These are phyloP conservation scores for Lipotes vexillifer DNA, from an alignment of 2,113 vertebrate genomes.

Conservation along the genomic window DNA sequence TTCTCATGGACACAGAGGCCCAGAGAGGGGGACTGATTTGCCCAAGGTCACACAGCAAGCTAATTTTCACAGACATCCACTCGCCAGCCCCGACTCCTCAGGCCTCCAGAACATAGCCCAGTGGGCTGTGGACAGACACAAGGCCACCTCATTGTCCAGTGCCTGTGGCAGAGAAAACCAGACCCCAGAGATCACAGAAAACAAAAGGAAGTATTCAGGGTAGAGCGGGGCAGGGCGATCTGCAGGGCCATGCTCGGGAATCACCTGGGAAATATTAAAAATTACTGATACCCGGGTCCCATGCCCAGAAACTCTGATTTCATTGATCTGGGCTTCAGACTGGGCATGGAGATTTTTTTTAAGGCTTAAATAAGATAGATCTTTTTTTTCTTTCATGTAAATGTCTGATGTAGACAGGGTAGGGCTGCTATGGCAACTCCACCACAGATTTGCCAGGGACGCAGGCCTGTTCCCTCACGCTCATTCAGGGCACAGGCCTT, in stretches of 20 bases:
- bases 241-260: rapidly evolving
- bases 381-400: not conserved
- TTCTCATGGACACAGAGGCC: not conserved
- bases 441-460: not conserved
- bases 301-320: not conserved
- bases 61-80: not conserved
- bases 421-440: no score
- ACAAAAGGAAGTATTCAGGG: not conserved
- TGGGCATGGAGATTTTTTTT: not conserved
- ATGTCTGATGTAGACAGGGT: not conserved
- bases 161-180: not conserved
- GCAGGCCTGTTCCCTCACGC: not conserved
- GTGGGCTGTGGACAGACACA: not conserved
- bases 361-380: not conserved
- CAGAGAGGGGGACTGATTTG: not conserved
- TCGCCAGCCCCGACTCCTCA: not conserved
- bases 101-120: not conserved
- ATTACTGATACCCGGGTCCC: not conserved
- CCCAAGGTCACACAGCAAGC: not conserved
- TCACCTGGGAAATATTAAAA: not conserved
- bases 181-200: not conserved
- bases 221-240: not conserved
- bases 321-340: not conserved
- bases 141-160: not conserved
- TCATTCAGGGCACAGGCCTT: not conserved